These are phyloP conservation scores for Scolopax mira DNA, from an alignment of 2,113 vertebrate species.

Conservation along the genomic window DNA sequence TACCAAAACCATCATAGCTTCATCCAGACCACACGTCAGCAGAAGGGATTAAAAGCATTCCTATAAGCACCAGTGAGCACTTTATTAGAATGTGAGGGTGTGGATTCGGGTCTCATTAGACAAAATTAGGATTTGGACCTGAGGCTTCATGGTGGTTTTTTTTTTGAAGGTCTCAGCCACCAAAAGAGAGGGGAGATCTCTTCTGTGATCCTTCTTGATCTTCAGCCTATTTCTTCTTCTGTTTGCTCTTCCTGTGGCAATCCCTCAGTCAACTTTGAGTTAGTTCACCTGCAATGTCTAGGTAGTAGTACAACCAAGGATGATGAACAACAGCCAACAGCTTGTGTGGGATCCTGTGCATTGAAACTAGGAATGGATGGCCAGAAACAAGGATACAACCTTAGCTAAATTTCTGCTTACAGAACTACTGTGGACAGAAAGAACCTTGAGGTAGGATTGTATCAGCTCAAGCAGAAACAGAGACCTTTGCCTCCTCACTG, in stretches of 20 bases:
- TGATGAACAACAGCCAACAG: background rate
- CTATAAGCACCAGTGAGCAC: background rate
- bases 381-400: background rate
- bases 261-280: background rate
- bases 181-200: background rate
- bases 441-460: background rate
- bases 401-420: background rate
- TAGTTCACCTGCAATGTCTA: background rate
- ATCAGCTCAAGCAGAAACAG: background rate
- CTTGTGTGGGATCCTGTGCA: background rate
- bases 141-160: background rate
- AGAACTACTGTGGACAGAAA: background rate
- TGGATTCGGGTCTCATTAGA: background rate
- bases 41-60: background rate
- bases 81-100: background rate
- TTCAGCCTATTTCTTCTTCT: background rate
- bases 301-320: background rate
- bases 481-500: background rate
- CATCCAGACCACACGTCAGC: background rate
- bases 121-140: background rate
- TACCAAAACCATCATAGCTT: background rate
- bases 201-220: background rate
- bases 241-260: background rate
- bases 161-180: background rate
- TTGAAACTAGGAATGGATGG: background rate